Evolutionary conservation across 2,888 invertebrate genomes (phyloP), one percentile per base, ranked within the genome.

Genomic region (Allolobophora icterica): DNA sequence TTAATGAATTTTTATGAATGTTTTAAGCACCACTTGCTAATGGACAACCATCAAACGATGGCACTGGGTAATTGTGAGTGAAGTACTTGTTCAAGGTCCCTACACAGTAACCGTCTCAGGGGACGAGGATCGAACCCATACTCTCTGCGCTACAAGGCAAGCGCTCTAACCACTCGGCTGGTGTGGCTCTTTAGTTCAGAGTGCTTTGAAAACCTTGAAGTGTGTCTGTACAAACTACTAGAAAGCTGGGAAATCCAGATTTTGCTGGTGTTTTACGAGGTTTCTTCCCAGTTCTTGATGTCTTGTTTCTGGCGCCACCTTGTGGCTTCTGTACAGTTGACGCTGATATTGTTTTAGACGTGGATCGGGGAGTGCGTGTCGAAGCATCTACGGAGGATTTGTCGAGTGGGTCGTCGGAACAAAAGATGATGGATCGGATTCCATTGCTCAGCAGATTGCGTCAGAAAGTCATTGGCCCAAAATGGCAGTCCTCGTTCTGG

Each of bases 341-440:
- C 35, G 87, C 30, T n/a, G 71, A 15, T 87, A 6, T 35, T 33
- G 84, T 33, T 33, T 40, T 92, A 95, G 95, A 89, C 94, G 93
- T 93, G 96, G 96, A 19, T 99, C 99, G 89, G 99, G 99, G 34
- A 99, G 98, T 94, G 99, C 99, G 0, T 99, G 99, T 95, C 96
- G 99, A 84, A 99, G 99, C 95, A 96, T 99, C 38, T 97, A 97
- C 93, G 99, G 99, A 42, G 99, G 99, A 24, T 99, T 99, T 96
- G 99, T 99, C 0, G 97, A 97, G 92, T 99, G 99, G 99, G 96
- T 97, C 91, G 97, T 97, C 94, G 95, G 95, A 19, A 91, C 90
- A 11, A 45, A 92, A 45, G 91, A 91, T 0, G 94, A 95, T 92
- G 95, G 95, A 6, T 91, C 93, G 5, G 95, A 95, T 92, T 95